These are phyloP conservation scores for Macropis europaea DNA, from an alignment of 2,888 invertebrate genomes.

Conservation along the genomic window DNA sequence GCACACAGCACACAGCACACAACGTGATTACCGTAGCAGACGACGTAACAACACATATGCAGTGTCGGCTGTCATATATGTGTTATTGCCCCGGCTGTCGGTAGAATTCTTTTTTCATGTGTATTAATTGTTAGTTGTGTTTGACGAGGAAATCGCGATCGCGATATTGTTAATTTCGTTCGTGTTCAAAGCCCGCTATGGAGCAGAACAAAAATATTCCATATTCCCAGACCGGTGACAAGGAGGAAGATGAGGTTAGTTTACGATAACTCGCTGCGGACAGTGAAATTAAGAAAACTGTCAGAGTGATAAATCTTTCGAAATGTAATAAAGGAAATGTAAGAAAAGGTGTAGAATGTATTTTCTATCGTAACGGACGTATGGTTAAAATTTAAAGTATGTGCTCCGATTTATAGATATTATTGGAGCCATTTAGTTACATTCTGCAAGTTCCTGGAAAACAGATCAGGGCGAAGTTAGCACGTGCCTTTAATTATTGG, in stretches of 20 bases:
- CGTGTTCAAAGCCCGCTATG: background rate
- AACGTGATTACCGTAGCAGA: conserved; percentile 25
- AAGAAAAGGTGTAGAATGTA: background rate
- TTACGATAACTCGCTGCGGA: background rate
- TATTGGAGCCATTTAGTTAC: conserved; percentile 93
- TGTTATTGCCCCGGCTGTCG: background rate
- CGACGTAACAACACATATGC: background rate
- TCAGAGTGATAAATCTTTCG: conserved; percentile 41
- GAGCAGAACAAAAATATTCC: conserved; percentile 70
- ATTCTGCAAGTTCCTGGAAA: conserved; percentile 97
- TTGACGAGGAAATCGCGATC: background rate
- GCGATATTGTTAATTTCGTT: background rate
- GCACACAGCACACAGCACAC: too few species aligned
- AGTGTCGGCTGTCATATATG: background rate
- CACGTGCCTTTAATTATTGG: conserved; percentile 97
- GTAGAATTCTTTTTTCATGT: background rate
- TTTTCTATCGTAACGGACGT: background rate
- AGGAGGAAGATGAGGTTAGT: conserved; percentile 87
- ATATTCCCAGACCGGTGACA: conserved; percentile 81
- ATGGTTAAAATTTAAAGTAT: conserved; percentile 3
- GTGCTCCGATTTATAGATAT: conserved; percentile 85
- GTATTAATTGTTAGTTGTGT: background rate
- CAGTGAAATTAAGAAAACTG: conserved; percentile 21
- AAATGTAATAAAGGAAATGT: too few species aligned
- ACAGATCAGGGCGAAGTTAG: conserved; percentile 92